Percentiles rank a stretch among this genome's conserved stretches.
These are phyloP conservation scores for Tylochromis polylepis DNA, from an alignment of 2,113 vertebrate genomes.

Conservation along the genomic window DNA sequence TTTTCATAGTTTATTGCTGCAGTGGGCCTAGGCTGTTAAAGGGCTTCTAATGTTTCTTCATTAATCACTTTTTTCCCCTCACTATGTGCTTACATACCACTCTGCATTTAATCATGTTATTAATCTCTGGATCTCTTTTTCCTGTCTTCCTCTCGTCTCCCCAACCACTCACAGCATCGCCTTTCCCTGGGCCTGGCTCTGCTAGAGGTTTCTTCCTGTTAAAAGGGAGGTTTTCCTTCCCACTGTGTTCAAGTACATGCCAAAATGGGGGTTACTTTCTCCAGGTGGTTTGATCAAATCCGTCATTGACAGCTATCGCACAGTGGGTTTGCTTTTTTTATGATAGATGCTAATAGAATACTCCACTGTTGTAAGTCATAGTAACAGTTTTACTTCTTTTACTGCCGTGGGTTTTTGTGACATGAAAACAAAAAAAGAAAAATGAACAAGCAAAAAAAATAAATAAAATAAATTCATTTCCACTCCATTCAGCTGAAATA, in stretches of 20 bases:
- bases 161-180: background rate
- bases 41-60: background rate
- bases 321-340: background rate
- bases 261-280: fast-evolving
- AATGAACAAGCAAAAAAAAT: background rate
- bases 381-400: background rate
- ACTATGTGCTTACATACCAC: background rate
- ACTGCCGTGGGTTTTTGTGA: fast-evolving
- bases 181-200: background rate
- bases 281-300: background rate
- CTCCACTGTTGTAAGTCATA: background rate
- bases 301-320: background rate
- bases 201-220: background rate
- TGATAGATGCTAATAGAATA: background rate
- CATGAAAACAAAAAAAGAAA: background rate
- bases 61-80: background rate
- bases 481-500: background rate
- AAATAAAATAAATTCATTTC: fast-evolving
- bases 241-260: background rate
- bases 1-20: background rate
- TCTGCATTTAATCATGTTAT: background rate
- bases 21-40: background rate
- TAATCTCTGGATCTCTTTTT: background rate
- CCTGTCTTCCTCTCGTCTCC: background rate
- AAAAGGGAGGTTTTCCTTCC: background rate